phyloP scores from a whole-genome alignment of 2,888 invertebrate genomes.

The Ophion ventricosus region DNA sequence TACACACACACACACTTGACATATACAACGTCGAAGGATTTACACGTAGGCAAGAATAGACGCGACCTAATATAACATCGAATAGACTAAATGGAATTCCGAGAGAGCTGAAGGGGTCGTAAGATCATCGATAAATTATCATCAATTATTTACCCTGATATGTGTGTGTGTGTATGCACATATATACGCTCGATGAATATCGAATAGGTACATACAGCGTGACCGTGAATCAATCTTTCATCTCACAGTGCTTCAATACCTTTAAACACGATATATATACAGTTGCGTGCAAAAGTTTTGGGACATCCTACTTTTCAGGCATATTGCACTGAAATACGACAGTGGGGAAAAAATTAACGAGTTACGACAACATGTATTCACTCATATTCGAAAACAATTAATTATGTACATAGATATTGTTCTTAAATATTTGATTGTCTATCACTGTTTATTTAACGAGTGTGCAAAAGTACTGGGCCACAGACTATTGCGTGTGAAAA shows the following conservation, averaged over 20 bases:
- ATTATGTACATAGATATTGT: no score
- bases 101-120: slow-evolving; percentile 50
- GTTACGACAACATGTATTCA: no score
- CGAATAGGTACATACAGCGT: slow-evolving; percentile 39
- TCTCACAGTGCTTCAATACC: slow-evolving; percentile 23
- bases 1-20: not conserved
- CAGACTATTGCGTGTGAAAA: no score
- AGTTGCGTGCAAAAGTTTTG: not conserved
- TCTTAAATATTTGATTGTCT: no score
- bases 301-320: no score
- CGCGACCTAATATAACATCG: slow-evolving; percentile 43
- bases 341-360: no score
- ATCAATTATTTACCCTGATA: slow-evolving; percentile 54
- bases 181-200: slow-evolving; percentile 32
- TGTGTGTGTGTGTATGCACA: not conserved
- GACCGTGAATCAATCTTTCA: slow-evolving; percentile 51
- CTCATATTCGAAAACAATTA: no score
- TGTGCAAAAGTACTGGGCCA: no score
- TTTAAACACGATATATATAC: slow-evolving; percentile 6
- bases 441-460: no score
- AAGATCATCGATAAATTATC: slow-evolving; percentile 62
- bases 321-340: no score
- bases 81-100: slow-evolving; percentile 53
- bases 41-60: slow-evolving; percentile 13
- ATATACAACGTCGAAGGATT: slow-evolving; percentile 25